Evolutionary conservation across 2,797 vertebrate species (phyloP).

Genomic region (Malacoraja senta): DNA sequence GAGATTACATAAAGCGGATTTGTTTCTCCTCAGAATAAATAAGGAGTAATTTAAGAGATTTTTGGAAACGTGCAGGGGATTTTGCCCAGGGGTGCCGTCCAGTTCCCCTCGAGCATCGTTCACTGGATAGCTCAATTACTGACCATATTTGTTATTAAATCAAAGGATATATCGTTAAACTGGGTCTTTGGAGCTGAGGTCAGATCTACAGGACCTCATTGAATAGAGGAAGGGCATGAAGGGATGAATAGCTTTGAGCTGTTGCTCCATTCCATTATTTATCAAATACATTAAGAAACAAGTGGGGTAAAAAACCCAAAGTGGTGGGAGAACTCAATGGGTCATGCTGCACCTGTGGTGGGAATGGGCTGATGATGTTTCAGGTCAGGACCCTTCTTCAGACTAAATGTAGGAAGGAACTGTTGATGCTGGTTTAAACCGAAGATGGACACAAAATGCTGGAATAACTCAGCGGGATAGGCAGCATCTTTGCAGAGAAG

Average conservation of each 20-base stretch:
- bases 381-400: no score
- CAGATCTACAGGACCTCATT: background rate
- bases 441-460: no score
- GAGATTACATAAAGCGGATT: background rate
- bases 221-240: background rate
- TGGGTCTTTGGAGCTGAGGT: background rate
- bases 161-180: background rate
- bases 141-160: background rate
- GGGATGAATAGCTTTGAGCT: background rate
- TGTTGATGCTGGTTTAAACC: no score
- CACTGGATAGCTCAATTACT: background rate
- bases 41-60: background rate
- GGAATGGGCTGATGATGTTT: no score
- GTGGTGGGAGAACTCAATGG: no score
- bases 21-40: background rate
- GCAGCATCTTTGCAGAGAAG: no score
- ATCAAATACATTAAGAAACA: background rate
- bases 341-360: no score
- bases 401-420: no score
- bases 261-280: background rate
- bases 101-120: background rate
- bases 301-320: background rate
- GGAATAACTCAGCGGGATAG: no score
- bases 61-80: background rate
- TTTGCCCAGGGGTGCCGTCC: background rate